Evolutionary conservation across 2,888 invertebrate species (phyloP), one percentile per base, ranked within the genome.

Genomic region (Bellardia bayeri): DNA sequence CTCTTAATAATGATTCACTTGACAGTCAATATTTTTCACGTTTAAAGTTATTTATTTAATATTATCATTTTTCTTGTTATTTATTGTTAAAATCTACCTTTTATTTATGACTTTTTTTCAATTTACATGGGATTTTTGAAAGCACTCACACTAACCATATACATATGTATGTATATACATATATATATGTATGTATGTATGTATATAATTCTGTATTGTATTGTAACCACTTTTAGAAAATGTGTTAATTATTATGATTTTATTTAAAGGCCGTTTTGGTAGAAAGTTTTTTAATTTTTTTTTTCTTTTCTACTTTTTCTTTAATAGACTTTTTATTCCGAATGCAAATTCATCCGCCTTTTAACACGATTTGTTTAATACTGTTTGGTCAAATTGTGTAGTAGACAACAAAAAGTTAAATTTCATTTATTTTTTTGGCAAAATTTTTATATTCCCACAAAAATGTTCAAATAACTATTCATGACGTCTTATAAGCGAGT

Each of bases 261-360:
- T 61, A 9, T 58, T 68, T 33, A 64, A 71, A 64, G 16, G 14
- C 63, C 54, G 71, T 75, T 74, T 58, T 30, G 11, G n/a, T 75
- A 75, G 75, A 80, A 80, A 69, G 75, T 85, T 80, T 78, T 80
- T 49, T 58, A 37, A 30, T 23, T 40, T 58, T 71, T 58, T 71
- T 37, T 64, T 68, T 14, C 37, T 14, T 51, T 45, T 42, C 11
- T 79, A 23, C 23, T 74, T 74, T 2, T n/a, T 56, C 16, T 66
- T 37, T 23, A 16, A 33, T 13, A 11, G 51, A 72, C 49, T 58
- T 40, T 51, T 11, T 51, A 23, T 3, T 51, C 49, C 63, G 51
- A 63, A 54, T 49, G 58, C 7, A 68, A 76, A 75, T 16, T 75
- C 79, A 69, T 71, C 82, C 63, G 69, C 68, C 58, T 71, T 83